Evolutionary conservation across 2,113 vertebrate species (phyloP).

Genomic region (Cheilinus undulatus): DNA sequence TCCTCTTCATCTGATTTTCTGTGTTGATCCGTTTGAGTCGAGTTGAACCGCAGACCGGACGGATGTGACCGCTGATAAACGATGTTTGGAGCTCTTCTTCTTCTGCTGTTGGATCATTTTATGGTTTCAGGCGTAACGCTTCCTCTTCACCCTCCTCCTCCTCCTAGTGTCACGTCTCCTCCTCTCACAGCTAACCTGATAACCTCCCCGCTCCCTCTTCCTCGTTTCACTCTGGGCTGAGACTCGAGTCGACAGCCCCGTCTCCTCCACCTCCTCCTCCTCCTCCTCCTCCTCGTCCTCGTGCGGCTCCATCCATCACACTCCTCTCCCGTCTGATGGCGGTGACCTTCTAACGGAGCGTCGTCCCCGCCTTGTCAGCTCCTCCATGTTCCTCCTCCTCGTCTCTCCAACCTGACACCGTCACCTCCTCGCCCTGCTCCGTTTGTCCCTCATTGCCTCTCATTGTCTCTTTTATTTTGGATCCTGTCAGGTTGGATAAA

Average conservation of each 20-base stretch:
- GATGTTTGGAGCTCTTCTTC: neutral
- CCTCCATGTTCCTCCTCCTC: constrained; percentile 36
- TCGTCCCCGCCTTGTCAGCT: constrained; percentile 41
- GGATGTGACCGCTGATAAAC: neutral
- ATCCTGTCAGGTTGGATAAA: too few relatives aligned
- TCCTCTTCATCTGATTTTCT: constrained; percentile 16
- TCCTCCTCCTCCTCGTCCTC: constrained; percentile 2
- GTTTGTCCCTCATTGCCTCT: constrained; percentile 39
- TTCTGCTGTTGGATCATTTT: neutral
- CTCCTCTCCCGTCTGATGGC: constrained; percentile 1
- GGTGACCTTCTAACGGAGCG: constrained; percentile 52
- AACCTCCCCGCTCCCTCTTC: constrained; percentile 10
- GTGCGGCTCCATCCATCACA: neutral
- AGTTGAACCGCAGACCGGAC: neutral
- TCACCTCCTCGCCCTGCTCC: constrained; percentile 43
- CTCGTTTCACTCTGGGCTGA: constrained; percentile 23
- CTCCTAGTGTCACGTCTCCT: constrained; percentile 18
- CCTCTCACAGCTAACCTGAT: constrained; percentile 5
- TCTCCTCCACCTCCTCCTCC: neutral
- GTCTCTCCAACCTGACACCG: constrained; percentile 35
- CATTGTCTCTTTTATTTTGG: neutral
- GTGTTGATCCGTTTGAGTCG: neutral
- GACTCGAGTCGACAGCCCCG: constrained; percentile 21
- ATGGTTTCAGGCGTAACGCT: too few relatives aligned
- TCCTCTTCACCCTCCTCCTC: neutral